Percentiles rank a stretch among this genome's conserved stretches.
phyloP scores from a whole-genome alignment of 2,113 vertebrate species.

The Saimiri boliviensis region DNA sequence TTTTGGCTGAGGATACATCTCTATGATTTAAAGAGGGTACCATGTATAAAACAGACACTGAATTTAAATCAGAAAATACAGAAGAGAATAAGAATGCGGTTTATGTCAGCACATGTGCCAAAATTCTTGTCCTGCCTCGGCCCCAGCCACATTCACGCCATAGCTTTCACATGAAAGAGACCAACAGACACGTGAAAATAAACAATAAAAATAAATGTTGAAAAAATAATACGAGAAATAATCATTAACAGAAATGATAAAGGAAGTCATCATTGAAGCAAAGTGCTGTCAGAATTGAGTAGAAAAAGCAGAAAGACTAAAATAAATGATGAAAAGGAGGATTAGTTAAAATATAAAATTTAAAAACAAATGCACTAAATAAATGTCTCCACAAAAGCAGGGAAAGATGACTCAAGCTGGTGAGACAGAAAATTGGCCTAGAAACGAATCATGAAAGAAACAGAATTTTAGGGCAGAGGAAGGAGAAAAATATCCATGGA shows the following conservation, averaged over 20 bases:
- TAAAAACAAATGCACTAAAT: neutral
- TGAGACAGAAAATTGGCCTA: neutral
- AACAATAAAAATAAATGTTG: neutral
- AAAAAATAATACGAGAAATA: neutral
- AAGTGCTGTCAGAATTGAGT: neutral
- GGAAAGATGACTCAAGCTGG: neutral
- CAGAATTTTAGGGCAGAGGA: neutral
- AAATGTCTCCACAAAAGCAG: neutral
- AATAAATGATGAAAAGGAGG: neutral
- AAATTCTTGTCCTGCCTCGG: neutral
- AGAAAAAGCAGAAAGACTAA: neutral
- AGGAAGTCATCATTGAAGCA: neutral
- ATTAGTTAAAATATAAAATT: neutral
- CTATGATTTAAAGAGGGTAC: neutral
- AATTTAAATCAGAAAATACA: neutral
- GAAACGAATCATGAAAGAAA: neutral
- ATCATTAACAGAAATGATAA: neutral
- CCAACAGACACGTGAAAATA: no score
- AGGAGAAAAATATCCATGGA: neutral
- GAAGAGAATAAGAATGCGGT: neutral
- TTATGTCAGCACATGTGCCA: rapidly evolving
- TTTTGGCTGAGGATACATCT: neutral
- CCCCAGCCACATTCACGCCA: neutral
- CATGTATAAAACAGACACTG: neutral
- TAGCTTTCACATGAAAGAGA: neutral